These are phyloP conservation scores for Aphidius colemani DNA, from an alignment of 2,888 invertebrate species.

Conservation along the genomic window DNA sequence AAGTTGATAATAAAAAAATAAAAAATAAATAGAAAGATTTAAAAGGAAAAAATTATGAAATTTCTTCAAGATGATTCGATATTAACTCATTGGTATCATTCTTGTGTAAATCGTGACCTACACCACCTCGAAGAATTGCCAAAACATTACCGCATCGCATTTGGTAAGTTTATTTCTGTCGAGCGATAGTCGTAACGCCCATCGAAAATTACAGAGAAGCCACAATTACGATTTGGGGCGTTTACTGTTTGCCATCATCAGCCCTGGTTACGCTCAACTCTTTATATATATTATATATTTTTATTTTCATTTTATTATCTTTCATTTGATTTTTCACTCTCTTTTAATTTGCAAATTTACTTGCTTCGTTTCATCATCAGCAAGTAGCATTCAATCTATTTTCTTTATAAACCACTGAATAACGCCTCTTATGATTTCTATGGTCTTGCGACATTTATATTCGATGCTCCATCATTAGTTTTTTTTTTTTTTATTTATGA, in stretches of 20 bases:
- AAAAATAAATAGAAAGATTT: no score
- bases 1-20: no score
- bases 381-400: constrained; percentile 9
- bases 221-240: constrained; percentile 44
- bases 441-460: constrained; percentile 16
- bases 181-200: constrained; percentile 41
- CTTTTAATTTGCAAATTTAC: no score
- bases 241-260: constrained; percentile 17
- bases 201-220: constrained; percentile 53
- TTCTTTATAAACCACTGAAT: no score
- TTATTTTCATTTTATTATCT: constrained; percentile 15
- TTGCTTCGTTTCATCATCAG: constrained; percentile 6
- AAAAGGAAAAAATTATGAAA: no score
- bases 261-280: constrained; percentile 26
- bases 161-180: constrained; percentile 30
- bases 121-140: constrained; percentile 52
- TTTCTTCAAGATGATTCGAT: no score
- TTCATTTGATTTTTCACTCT: constrained; percentile 4
- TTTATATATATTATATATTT: constrained; percentile 17
- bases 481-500: neutral
- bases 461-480: constrained; percentile 24
- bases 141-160: constrained; percentile 48
- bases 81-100: no score
- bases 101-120: constrained; percentile 47
- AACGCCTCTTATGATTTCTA: neutral